phyloP scores from a whole-genome alignment of 1,140 invertebrate species.

The Cydia fagiglandana region DNA sequence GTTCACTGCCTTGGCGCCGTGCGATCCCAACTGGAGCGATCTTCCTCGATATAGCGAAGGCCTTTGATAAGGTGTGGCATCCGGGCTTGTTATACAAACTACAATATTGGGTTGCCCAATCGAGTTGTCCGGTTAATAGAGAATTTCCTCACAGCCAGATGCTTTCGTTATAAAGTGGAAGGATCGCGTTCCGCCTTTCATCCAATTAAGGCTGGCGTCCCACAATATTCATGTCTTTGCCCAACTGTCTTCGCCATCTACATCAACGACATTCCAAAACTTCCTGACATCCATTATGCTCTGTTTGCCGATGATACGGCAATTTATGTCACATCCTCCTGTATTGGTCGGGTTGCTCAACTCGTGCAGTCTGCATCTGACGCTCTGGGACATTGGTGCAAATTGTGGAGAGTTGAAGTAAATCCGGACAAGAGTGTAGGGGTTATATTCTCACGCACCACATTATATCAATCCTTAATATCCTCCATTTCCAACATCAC shows the following conservation, averaged over 20 bases:
- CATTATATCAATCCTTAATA: no score
- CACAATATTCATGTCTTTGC: conserved; percentile 32
- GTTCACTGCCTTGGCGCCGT: neutral
- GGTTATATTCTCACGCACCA: no score
- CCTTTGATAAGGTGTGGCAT: conserved; percentile 39
- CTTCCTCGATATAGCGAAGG: conserved; percentile 40
- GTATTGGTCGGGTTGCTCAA: no score
- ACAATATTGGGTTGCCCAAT: conserved; percentile 25
- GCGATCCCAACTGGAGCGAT: conserved; percentile 14
- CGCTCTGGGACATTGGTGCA: no score
- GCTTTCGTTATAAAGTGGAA: conserved; percentile 22
- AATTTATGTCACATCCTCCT: conserved; percentile 16
- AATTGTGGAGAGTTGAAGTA: no score
- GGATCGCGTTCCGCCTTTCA: neutral
- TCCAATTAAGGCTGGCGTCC: conserved; percentile 31
- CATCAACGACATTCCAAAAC: conserved; percentile 21
- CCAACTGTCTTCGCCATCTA: neutral
- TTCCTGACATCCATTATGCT: conserved; percentile 30
- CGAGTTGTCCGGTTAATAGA: conserved; percentile 22
- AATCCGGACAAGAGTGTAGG: no score
- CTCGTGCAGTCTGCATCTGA: no score
- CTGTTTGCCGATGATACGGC: conserved; percentile 48
- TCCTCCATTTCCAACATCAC: no score
- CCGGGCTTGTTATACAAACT: conserved; percentile 35
- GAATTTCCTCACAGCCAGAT: neutral